Evolutionary conservation across 2,888 invertebrate genomes (phyloP).

Genomic region (Noctua janthe): DNA sequence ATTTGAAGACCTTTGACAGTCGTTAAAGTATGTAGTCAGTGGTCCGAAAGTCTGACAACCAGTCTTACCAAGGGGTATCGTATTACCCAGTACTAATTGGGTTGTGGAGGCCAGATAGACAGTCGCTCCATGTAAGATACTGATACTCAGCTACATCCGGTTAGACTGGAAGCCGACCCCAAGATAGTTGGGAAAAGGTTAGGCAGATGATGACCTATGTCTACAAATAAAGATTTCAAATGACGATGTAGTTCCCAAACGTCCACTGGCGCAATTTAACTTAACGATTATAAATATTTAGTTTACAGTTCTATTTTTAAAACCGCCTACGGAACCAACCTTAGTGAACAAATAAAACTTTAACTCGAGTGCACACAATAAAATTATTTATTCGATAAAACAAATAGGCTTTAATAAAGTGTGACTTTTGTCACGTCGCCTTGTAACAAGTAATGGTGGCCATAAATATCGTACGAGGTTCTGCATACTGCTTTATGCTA

Average conservation of each 20-base stretch:
- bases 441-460: conserved; percentile 80
- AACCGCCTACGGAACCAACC: conserved; percentile 16
- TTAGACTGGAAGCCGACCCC: no score
- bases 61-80: no score
- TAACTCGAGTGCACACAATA: conserved; percentile 72
- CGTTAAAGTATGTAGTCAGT: no score
- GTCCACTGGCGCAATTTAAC: background rate
- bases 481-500: conserved; percentile 36
- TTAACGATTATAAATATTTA: background rate
- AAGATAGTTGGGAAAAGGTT: no score
- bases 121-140: no score
- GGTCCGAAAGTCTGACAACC: no score
- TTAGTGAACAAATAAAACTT: conserved; percentile 44
- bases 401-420: conserved; percentile 86
- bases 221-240: no score
- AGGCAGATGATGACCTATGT: background rate
- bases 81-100: no score
- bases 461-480: conserved; percentile 77
- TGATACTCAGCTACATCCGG: no score
- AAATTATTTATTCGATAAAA: conserved; percentile 87
- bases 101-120: no score
- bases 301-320: conserved; percentile 26
- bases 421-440: conserved; percentile 86
- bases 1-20: no score
- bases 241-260: background rate